Evolutionary conservation across 92 coral and sea anemone species (phyloP).

Genomic region (Virgularia gustaviana): DNA sequence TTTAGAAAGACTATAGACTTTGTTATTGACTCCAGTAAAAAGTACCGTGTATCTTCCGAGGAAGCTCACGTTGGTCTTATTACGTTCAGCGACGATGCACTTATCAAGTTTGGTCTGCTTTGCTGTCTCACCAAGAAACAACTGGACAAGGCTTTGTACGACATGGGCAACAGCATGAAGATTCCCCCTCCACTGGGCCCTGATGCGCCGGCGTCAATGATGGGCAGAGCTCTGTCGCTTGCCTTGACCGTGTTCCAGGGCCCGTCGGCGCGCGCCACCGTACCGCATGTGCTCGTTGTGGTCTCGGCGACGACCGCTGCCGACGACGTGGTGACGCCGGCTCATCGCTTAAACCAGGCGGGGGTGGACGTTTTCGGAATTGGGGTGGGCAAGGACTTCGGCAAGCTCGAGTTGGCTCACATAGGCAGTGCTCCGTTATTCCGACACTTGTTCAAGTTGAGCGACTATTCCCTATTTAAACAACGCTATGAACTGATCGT

Average conservation of each 20-base stretch:
- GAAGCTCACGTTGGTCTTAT: slow-evolving; percentile 77
- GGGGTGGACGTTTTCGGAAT: slow-evolving; percentile 58
- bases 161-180: background rate
- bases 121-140: slow-evolving; percentile 29
- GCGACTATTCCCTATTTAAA: slow-evolving; percentile 13
- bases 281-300: slow-evolving; percentile 55
- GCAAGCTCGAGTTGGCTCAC: slow-evolving; percentile 46
- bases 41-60: slow-evolving; percentile 57
- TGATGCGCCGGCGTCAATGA: slow-evolving; percentile 30
- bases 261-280: slow-evolving; percentile 50
- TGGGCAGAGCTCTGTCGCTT: slow-evolving; percentile 25
- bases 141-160: slow-evolving; percentile 20
- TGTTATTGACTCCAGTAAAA: slow-evolving; percentile 56
- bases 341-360: slow-evolving; percentile 41
- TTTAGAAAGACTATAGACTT: slow-evolving; percentile 73
- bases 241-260: slow-evolving; percentile 29
- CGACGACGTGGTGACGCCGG: slow-evolving; percentile 61
- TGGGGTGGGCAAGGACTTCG: slow-evolving; percentile 62
- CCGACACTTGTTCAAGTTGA: slow-evolving; percentile 15
- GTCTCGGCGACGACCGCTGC: slow-evolving; percentile 63
- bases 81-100: slow-evolving; percentile 46
- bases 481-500: slow-evolving; percentile 30
- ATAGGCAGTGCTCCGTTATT: slow-evolving; percentile 54
- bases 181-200: slow-evolving; percentile 2
- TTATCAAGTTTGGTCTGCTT: slow-evolving; percentile 8